Evolutionary conservation across 2,888 invertebrate species (phyloP), one percentile per base, ranked within the genome.

Genomic region (Strigamia transsilvanica): DNA sequence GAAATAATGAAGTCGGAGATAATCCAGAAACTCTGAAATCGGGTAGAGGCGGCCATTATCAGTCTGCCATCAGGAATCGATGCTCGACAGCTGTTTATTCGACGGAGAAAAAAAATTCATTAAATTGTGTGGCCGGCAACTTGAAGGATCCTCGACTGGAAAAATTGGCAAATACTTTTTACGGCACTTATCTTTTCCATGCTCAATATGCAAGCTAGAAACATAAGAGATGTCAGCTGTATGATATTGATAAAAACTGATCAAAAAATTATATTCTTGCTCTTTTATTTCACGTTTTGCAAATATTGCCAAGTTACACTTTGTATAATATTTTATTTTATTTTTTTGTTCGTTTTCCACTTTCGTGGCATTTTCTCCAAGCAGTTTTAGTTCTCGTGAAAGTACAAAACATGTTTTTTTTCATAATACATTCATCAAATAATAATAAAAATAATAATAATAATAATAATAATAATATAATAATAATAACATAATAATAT

Each of bases 261-360:
- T 73, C 73, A 27, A 32, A 73, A 73, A 73, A 27, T 73, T 73
- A 73, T n/a, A 73, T 73, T 73, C 73, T 73, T 73, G 73, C 73
- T 73, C 27, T 73, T 73, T 73, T 73, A 73, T 73, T 73, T 73
- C 73, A 73, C 73, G 32, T 73, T 56, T 73, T 73, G 73, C 73
- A 73, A 73, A 73, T 73, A 73, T 73, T 73, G 73, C 73, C 73
- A 73, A 73, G 73, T 73, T 73, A 73, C 73, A 73, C 73, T 73
- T 73, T 73, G 23, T 73, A 73, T 73, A 32, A 15, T 32, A 15
- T 73, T 27, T 66, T 73, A 66, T 66, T 12, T 66, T 21, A 23
- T 73, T 27, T 73, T 73, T 73, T 73, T 27, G 23, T 73, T 32
- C 27, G 23, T 73, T 73, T 32, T 73, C 73, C 73, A 73, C 73